phyloP scores from a whole-genome alignment of 2,797 vertebrate species.

The Enteromius argenteus region DNA sequence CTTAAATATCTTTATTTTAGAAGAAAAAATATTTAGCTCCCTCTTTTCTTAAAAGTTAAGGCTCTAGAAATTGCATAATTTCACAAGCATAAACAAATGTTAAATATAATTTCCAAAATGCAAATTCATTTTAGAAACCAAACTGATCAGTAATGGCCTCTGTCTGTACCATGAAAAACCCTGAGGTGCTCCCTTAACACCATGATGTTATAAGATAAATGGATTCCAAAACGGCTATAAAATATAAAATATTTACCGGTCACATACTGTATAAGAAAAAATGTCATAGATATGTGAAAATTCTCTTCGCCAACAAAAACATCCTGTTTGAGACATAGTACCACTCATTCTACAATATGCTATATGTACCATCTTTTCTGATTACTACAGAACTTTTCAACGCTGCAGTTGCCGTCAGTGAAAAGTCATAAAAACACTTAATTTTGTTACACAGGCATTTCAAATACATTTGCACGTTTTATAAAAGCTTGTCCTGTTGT shows the following conservation, averaged over 20 bases:
- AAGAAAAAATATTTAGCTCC: slow-evolving; percentile 27
- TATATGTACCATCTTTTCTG: background rate
- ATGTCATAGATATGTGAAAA: background rate
- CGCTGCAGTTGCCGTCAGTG: background rate
- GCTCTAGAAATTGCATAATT: slow-evolving; percentile 67
- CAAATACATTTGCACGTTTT: background rate
- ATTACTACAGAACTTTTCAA: slow-evolving; percentile 4
- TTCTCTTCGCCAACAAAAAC: background rate
- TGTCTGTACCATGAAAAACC: background rate
- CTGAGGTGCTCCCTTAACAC: slow-evolving; percentile 9
- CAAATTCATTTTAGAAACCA: background rate
- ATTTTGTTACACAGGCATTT: background rate
- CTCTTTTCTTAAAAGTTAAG: slow-evolving; percentile 63
- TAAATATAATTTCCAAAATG: background rate
- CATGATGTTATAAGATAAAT: background rate
- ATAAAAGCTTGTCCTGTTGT: slow-evolving; percentile 12
- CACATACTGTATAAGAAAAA: background rate
- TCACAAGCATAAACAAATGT: slow-evolving; percentile 26
- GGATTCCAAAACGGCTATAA: background rate
- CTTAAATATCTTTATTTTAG: background rate
- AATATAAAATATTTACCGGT: background rate
- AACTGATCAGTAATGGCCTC: background rate
- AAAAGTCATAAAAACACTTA: slow-evolving; percentile 25
- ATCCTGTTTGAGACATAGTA: background rate
- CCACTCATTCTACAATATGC: background rate